Percentiles rank a stretch among this genome's conserved stretches.
These are phyloP conservation scores for Montipora cactus DNA, from an alignment of 64 coral and sea anemone genomes.

Conservation along the genomic window DNA sequence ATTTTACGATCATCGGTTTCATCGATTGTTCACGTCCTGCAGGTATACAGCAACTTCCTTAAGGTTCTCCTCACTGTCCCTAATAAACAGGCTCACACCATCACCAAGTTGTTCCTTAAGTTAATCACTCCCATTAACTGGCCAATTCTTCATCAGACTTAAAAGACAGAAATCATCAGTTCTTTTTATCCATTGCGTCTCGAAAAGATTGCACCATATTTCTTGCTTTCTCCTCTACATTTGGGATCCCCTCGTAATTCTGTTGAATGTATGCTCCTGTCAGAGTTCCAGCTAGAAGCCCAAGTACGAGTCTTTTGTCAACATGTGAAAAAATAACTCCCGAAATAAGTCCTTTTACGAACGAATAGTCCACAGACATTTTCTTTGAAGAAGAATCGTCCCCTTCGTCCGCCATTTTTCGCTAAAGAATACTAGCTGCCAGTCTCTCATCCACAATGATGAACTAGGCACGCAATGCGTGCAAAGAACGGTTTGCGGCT, in stretches of 20 bases:
- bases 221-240: conserved; percentile 67
- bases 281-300: conserved; percentile 73
- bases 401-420: conserved; percentile 75
- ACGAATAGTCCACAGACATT: conserved; percentile 65
- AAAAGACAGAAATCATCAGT: not conserved
- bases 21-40: too few species aligned
- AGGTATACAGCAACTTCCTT: too few species aligned
- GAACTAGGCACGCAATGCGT: not conserved
- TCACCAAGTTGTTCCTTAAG: too few species aligned
- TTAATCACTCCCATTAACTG: too few species aligned
- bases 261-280: conserved; percentile 93
- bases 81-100: too few species aligned
- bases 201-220: conserved; percentile 21
- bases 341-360: conserved; percentile 85
- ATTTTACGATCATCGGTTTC: too few species aligned
- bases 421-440: not conserved
- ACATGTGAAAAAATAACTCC: conserved; percentile 93
- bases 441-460: not conserved
- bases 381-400: conserved; percentile 39
- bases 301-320: conserved; percentile 81
- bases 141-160: not conserved
- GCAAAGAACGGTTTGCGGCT: not conserved
- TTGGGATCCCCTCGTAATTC: conserved; percentile 80
- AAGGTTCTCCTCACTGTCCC: too few species aligned
- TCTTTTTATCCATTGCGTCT: conserved; percentile 58